Evolutionary conservation across 2,797 vertebrate species (phyloP).

Genomic region (Lophotriccus pileatus): DNA sequence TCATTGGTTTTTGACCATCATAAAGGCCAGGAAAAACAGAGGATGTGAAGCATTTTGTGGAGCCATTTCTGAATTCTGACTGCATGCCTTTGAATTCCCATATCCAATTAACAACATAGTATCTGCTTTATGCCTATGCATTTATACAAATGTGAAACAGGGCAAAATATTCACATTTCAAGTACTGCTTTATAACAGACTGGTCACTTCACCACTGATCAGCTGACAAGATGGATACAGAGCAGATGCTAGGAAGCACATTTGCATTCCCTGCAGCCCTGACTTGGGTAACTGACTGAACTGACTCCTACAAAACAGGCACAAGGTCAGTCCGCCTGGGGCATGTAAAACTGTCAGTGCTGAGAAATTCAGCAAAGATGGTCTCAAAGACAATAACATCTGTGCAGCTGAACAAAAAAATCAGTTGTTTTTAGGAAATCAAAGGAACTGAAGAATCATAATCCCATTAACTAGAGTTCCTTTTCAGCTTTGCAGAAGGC

Average conservation of each 20-base stretch:
- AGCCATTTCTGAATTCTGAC: neutral
- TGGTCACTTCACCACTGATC: neutral
- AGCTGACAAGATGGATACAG: conserved; percentile 6
- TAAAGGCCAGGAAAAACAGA: neutral
- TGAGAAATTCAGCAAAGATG: neutral
- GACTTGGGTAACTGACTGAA: neutral
- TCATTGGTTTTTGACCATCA: neutral
- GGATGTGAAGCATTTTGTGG: neutral
- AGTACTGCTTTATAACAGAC: neutral
- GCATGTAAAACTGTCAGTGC: neutral
- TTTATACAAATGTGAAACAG: neutral
- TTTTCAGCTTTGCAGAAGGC: neutral
- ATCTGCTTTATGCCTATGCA: neutral
- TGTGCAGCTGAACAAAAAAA: neutral
- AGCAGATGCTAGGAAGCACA: conserved; percentile 37
- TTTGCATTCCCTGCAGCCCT: conserved; percentile 23
- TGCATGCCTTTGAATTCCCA: neutral
- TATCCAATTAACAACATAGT: neutral
- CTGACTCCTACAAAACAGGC: neutral
- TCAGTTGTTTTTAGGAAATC: neutral
- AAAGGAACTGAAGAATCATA: neutral
- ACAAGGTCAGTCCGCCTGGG: neutral
- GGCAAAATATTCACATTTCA: neutral
- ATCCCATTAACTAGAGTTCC: neutral
- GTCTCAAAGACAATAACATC: neutral